These are phyloP conservation scores for Aplochiton taeniatus DNA, from an alignment of 2,797 vertebrate species.

Conservation along the genomic window DNA sequence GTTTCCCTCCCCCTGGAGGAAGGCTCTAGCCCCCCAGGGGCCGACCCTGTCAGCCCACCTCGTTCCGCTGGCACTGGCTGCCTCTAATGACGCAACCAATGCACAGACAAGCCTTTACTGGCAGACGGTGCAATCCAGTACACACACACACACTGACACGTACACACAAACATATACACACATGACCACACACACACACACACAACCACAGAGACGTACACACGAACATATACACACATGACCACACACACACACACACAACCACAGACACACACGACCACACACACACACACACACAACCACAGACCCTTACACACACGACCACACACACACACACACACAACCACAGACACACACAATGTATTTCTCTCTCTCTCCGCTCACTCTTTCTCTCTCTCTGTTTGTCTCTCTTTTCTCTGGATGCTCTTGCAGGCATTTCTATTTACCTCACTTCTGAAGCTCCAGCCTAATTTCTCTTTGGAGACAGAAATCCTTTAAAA, in stretches of 20 bases:
- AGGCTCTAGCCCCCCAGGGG: too few relatives aligned
- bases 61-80: too few relatives aligned
- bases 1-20: too few relatives aligned
- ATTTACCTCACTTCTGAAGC: constrained; percentile 95
- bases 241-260: constrained; percentile 13
- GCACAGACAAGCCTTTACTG: too few relatives aligned
- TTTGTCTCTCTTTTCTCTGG: constrained; percentile 52
- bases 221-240: constrained; percentile 8
- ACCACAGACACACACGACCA: not conserved
- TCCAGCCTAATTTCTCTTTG: constrained; percentile 93
- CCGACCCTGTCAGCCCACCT: too few relatives aligned
- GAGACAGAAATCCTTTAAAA: constrained; percentile 99
- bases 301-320: constrained; percentile 7
- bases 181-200: not conserved
- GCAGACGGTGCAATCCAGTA: not conserved
- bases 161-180: constrained; percentile 5
- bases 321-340: constrained; percentile 13
- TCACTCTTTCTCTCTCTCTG: not conserved
- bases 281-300: not conserved
- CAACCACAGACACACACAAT: not conserved
- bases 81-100: too few relatives aligned
- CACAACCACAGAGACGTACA: constrained; percentile 2
- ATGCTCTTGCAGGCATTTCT: constrained; percentile 93
- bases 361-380: not conserved
- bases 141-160: constrained; percentile 4